These are phyloP conservation scores for Crotalus tigris DNA, from an alignment of 2,113 vertebrate species.

Conservation along the genomic window DNA sequence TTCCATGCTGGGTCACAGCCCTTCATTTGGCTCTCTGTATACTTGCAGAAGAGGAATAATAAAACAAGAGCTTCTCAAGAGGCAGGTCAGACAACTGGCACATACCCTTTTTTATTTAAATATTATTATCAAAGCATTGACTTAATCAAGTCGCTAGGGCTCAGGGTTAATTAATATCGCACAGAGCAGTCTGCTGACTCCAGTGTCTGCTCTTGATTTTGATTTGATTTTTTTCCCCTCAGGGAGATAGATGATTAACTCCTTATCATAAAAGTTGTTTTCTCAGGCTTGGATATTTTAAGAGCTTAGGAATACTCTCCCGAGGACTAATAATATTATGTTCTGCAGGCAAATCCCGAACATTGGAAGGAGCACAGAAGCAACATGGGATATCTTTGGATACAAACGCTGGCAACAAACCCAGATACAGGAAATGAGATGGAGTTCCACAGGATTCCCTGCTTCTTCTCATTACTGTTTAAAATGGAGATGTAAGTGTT, in stretches of 20 bases:
- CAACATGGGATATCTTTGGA: background rate
- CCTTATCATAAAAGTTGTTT: background rate
- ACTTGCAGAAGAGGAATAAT: background rate
- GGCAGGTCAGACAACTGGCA: background rate
- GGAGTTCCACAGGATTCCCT: background rate
- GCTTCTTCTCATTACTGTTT: background rate
- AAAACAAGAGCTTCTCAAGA: background rate
- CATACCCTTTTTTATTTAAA: background rate
- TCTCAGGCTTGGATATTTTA: background rate
- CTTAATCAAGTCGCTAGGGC: constrained; percentile 6
- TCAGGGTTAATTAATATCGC: constrained; percentile 7
- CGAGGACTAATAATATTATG: background rate
- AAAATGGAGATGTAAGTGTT: background rate
- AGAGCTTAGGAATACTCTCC: background rate
- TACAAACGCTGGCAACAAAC: background rate
- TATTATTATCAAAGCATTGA: constrained; percentile 17
- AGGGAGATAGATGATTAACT: background rate
- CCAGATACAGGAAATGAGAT: background rate
- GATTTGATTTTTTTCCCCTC: background rate
- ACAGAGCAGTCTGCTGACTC: constrained; percentile 5
- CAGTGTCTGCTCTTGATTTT: background rate
- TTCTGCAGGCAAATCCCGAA: background rate
- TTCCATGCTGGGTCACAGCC: background rate
- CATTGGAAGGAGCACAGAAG: background rate
- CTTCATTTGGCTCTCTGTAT: background rate